Percentiles rank a stretch among this genome's conserved stretches.
Conservation (phyloP, 2,113 vertebrate species). For the Sula dactylatra region DNA sequence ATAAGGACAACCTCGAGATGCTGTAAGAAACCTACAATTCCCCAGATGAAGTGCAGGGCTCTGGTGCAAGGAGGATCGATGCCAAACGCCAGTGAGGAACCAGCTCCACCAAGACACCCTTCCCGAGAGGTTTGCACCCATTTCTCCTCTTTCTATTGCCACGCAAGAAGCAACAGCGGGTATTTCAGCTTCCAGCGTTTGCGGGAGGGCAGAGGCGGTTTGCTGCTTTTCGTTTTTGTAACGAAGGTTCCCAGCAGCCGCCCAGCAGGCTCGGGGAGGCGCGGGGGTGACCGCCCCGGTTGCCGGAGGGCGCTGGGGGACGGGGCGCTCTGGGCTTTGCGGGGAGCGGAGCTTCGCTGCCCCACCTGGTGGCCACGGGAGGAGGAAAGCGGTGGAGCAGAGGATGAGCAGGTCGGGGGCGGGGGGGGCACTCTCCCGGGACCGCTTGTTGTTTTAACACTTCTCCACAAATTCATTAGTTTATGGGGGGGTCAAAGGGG, state of each 20-base stretch:
- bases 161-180: fast-evolving
- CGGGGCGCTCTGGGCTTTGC: background rate
- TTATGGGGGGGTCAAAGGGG: background rate
- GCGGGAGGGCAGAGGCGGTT: background rate
- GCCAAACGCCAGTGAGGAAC: too few relatives aligned
- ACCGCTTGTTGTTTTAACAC: background rate
- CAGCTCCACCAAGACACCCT: background rate
- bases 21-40: background rate
- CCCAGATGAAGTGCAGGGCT: fast-evolving
- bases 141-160: background rate
- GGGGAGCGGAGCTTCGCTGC: background rate
- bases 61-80: fast-evolving
- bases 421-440: fast-evolving
- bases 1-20: fast-evolving
- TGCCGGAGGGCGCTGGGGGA: background rate
- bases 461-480: background rate
- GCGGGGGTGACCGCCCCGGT: fast-evolving
- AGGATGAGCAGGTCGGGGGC: too few relatives aligned
- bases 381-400: background rate
- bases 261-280: background rate
- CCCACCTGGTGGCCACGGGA: background rate
- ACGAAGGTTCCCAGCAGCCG: background rate
- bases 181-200: fast-evolving
- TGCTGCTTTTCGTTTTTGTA: background rate
- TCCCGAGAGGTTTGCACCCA: too few relatives aligned